Evolutionary conservation across 2,888 invertebrate species (phyloP).

Genomic region (Thecophora atra): DNA sequence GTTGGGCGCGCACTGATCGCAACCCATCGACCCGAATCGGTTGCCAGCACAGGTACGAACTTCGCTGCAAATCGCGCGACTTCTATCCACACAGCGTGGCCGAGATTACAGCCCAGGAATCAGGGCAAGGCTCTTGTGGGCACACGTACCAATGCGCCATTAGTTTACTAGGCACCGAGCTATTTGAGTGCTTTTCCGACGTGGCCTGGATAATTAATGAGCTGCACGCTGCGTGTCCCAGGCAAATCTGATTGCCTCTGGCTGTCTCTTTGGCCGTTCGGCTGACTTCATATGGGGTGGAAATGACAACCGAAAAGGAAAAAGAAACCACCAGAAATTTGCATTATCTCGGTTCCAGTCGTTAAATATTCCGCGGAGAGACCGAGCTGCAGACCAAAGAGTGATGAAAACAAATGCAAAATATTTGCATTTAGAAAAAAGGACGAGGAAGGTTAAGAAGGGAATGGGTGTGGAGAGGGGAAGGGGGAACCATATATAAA

Average conservation of each 20-base stretch:
- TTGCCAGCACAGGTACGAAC: background rate
- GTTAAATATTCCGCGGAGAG: background rate
- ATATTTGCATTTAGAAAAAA: background rate
- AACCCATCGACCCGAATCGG: background rate
- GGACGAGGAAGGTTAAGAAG: background rate
- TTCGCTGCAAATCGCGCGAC: background rate
- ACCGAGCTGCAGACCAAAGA: background rate
- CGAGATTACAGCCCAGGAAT: constrained; percentile 2
- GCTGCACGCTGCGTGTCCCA: background rate
- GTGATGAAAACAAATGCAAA: background rate
- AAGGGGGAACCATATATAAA: too few relatives aligned
- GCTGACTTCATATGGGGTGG: background rate
- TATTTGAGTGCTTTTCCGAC: background rate
- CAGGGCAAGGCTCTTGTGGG: constrained; percentile 22
- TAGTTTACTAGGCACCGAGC: constrained; percentile 7
- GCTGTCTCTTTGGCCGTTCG: too few relatives aligned
- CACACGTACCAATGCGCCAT: constrained; percentile 23
- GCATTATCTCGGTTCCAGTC: constrained; percentile 12
- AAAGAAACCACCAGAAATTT: background rate
- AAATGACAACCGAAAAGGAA: background rate
- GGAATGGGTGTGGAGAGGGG: background rate
- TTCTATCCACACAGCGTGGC: background rate
- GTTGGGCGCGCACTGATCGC: background rate
- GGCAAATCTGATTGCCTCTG: background rate
- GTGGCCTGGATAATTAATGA: constrained; percentile 14